These are phyloP conservation scores for Pithys albifrons DNA, from an alignment of 2,113 vertebrate genomes.

Conservation along the genomic window DNA sequence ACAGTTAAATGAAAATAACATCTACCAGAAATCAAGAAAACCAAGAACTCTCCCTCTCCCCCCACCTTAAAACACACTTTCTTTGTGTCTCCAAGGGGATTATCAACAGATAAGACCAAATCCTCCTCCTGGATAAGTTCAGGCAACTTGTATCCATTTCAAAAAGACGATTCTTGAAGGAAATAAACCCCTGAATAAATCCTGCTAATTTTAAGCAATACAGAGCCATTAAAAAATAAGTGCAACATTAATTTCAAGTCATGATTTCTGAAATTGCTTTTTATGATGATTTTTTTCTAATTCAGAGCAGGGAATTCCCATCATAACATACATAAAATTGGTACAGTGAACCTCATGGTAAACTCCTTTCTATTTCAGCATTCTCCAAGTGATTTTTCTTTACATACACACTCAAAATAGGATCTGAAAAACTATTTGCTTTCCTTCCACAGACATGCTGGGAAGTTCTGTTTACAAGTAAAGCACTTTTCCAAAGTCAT, in stretches of 20 bases:
- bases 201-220: not conserved
- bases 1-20: not conserved
- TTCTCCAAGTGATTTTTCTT: not conserved
- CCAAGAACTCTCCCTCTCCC: not conserved
- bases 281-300: not conserved
- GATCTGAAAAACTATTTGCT: not conserved
- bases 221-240: not conserved
- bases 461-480: not conserved
- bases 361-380: not conserved
- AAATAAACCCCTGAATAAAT: not conserved
- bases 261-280: not conserved
- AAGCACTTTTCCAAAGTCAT: not conserved
- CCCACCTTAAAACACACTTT: not conserved
- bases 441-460: not conserved
- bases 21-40: not conserved
- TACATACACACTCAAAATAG: not conserved
- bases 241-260: not conserved
- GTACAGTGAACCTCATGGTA: not conserved
- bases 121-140: not conserved
- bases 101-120: not conserved
- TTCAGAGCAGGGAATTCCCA: not conserved
- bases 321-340: not conserved
- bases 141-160: not conserved
- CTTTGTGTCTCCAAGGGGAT: not conserved
- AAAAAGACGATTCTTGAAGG: not conserved